Conservation (phyloP, 2,113 vertebrate species). For the Thamnophis sirtalis region DNA sequence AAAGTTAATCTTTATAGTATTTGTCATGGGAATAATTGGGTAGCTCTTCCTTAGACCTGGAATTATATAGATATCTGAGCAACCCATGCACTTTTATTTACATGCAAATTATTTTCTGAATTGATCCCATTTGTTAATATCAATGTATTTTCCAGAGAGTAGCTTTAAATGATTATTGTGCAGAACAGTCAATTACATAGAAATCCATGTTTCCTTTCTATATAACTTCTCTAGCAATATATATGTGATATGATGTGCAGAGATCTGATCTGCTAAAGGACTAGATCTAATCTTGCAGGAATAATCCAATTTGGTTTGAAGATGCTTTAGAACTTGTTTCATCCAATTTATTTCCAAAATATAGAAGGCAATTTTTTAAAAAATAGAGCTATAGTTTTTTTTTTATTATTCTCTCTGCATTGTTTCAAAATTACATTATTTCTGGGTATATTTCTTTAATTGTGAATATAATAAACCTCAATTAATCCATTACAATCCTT, state of each 20-base stretch:
- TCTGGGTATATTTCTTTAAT: background rate
- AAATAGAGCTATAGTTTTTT: background rate
- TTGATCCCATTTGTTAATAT: background rate
- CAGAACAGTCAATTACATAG: background rate
- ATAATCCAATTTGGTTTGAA: background rate
- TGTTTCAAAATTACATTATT: background rate
- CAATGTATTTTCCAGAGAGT: background rate
- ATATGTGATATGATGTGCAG: background rate
- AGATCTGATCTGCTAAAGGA: background rate
- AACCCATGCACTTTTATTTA: background rate
- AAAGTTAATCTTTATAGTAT: conserved; percentile 51
- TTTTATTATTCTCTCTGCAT: background rate
- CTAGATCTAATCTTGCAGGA: background rate
- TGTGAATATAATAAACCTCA: background rate
- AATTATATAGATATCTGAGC: conserved; percentile 28
- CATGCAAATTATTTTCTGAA: background rate
- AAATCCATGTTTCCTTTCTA: background rate
- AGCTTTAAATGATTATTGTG: background rate
- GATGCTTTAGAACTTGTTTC: background rate
- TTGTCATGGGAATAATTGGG: conserved; percentile 45
- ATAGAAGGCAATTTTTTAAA: background rate
- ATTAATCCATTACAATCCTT: background rate
- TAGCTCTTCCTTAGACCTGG: conserved; percentile 39
- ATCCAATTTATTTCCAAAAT: background rate
- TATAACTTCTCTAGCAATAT: background rate